A percentile compares a stretch with the other conserved stretches of the same genome.
Conservation (phyloP, 1,140 invertebrate species). For the Zaprionus gabonicus region DNA sequence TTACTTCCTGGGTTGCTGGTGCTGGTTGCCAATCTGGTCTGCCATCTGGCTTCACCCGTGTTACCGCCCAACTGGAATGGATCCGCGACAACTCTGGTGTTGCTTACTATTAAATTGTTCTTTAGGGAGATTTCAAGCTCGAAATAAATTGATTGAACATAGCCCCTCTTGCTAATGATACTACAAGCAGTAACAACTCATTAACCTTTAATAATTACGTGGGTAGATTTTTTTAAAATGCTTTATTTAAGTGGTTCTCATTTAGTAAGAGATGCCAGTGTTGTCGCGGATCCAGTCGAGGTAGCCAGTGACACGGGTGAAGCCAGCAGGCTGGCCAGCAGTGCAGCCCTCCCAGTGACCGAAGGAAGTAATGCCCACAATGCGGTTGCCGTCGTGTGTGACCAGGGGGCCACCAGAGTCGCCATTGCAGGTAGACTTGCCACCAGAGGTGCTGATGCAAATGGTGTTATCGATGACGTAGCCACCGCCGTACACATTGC, state of each 20-base stretch:
- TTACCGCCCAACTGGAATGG: slow-evolving; percentile 85
- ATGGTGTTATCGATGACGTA: slow-evolving; percentile 31
- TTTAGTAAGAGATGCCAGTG: slow-evolving; percentile 52
- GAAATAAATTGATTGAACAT: slow-evolving; percentile 23
- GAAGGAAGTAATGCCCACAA: slow-evolving; percentile 86
- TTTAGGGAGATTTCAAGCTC: slow-evolving; percentile 12
- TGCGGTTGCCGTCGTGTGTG: slow-evolving; percentile 71
- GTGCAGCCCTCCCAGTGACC: slow-evolving; percentile 66
- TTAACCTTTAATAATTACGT: not conserved
- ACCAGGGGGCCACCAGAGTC: slow-evolving; percentile 86
- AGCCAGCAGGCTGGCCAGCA: slow-evolving; percentile 85
- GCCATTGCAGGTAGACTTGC: slow-evolving; percentile 82
- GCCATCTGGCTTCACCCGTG: slow-evolving; percentile 86
- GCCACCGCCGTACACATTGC: slow-evolving; percentile 27
- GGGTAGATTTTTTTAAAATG: not conserved
- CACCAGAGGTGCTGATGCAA: slow-evolving; percentile 58
- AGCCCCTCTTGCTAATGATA: slow-evolving; percentile 52
- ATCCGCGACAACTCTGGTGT: slow-evolving; percentile 86
- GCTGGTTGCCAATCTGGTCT: slow-evolving; percentile 85
- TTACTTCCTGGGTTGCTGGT: slow-evolving; percentile 80
- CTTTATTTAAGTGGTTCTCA: not conserved
- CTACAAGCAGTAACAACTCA: not conserved
- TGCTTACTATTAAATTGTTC: slow-evolving; percentile 50
- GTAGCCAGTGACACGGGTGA: slow-evolving; percentile 85
- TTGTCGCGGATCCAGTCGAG: slow-evolving; percentile 85